phyloP scores from a whole-genome alignment of 1,140 invertebrate genomes.

The Drosophila takahashii region DNA sequence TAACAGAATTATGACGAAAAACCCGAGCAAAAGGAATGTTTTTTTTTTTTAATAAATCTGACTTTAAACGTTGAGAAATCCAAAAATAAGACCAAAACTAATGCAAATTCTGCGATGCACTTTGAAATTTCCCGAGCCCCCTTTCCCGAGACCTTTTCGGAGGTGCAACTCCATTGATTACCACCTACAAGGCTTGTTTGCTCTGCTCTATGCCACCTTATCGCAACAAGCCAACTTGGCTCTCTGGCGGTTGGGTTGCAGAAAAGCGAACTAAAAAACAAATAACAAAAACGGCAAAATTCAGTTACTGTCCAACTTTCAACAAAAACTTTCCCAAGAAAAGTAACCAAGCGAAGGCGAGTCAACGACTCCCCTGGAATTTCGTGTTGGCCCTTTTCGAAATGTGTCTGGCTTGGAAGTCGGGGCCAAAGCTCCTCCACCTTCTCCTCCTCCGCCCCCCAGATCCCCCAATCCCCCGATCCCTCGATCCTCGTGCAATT shows the following conservation, averaged over 20 bases:
- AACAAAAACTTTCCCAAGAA: constrained; percentile 83
- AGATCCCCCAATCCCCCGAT: not conserved
- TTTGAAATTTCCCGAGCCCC: not conserved
- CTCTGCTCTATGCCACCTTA: constrained; percentile 46
- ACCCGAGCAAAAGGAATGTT: too few species aligned
- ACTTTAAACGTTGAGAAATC: too few species aligned
- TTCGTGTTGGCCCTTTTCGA: constrained; percentile 83
- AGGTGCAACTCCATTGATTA: constrained; percentile 45
- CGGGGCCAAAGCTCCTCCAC: constrained; percentile 46
- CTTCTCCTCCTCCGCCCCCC: constrained; percentile 2
- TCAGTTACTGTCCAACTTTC: constrained; percentile 69
- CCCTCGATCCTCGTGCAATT: constrained; percentile 37
- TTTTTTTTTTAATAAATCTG: too few species aligned
- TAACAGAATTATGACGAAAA: too few species aligned
- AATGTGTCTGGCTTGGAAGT: constrained; percentile 70
- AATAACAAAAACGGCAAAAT: constrained; percentile 52
- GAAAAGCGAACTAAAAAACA: constrained; percentile 36
- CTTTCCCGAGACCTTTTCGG: constrained; percentile 2
- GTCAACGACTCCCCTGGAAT: constrained; percentile 81
- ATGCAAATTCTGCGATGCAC: not conserved
- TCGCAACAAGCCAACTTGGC: constrained; percentile 29
- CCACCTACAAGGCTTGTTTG: constrained; percentile 48
- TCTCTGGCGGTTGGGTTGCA: constrained; percentile 58
- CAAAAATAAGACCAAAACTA: not conserved
- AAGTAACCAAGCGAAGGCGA: constrained; percentile 72